Conservation (phyloP, 2,888 invertebrate species). For the Synergus japonicus region DNA sequence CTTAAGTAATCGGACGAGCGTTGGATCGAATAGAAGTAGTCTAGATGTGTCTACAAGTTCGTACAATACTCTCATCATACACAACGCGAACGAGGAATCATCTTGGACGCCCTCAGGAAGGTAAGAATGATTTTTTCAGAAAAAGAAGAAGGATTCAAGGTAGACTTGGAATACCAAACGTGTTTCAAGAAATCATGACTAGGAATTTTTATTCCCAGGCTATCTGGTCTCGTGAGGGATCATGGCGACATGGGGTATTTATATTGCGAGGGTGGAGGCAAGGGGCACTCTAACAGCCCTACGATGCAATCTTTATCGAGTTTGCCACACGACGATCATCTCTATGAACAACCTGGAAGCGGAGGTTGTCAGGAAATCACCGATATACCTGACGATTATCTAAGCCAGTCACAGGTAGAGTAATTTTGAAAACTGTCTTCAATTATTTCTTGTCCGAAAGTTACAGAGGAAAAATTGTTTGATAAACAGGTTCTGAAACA, state of each 20-base stretch:
- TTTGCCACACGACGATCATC: conserved; percentile 73
- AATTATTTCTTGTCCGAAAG: too few species aligned
- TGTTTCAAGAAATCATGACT: conserved; percentile 10
- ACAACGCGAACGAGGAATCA: conserved; percentile 85
- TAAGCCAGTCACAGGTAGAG: conserved; percentile 85
- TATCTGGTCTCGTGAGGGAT: conserved; percentile 74
- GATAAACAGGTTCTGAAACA: conserved; percentile 84
- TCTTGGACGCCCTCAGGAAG: conserved; percentile 82
- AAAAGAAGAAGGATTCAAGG: too few species aligned
- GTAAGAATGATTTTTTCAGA: conserved; percentile 52
- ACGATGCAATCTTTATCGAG: conserved; percentile 76
- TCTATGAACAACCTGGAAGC: conserved; percentile 70
- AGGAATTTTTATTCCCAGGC: conserved; percentile 55
- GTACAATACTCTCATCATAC: conserved; percentile 91
- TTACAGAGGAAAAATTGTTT: background rate
- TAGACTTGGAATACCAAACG: background rate
- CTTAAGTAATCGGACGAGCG: conserved; percentile 83
- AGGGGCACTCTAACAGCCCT: conserved; percentile 76
- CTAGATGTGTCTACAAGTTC: conserved; percentile 88
- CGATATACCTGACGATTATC: conserved; percentile 90
- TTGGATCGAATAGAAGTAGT: conserved; percentile 83
- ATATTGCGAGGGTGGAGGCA: conserved; percentile 73
- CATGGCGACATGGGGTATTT: conserved; percentile 75
- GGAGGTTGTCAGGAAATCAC: conserved; percentile 84
- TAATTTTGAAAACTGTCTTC: too few species aligned